Base-by-base conservation (phyloP, 2,797 vertebrate species). In the Cynodonichthys magdalenae region DNA sequence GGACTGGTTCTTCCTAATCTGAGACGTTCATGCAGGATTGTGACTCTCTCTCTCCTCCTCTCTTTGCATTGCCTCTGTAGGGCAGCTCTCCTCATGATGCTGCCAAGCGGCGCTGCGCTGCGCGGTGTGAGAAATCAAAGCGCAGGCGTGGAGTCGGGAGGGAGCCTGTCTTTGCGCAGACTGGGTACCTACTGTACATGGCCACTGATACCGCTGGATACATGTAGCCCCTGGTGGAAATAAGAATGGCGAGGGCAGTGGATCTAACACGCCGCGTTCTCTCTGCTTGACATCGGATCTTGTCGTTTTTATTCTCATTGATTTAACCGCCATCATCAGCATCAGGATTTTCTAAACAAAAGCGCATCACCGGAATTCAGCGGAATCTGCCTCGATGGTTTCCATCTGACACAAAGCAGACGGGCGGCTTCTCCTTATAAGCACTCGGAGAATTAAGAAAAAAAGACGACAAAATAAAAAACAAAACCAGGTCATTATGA, bases 401-500 rank as follows among this genome's bases (percentile, higher is more conserved):
- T 84, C 68, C 76, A 79, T 87, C 88, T 90, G 87, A 91, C 84
- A 84, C 75, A 66, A 63, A 85, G 84, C 86, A 82, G 80, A 89
- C 89, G 80, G 87, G 86, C 86, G 85, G 86, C 83, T 88, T 90
- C 87, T 88, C 76, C 83, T 87, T 77, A 83, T 83, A 85, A 85
- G 87, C 84, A 82, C 82, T 82, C 70, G 81, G 83, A 82, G 81
- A 47, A 52, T 24, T 53, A 62, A 34, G 84, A 1, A 8, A 31
- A 31, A 11, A 19, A 9, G n/a, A n/a, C n/a, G 28, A 15, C 14
- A 86, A 85, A 89, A 89, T 84, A 71, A 29, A 29, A 29, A 29
- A 84, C 87, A 89, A 86, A 85, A 89, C 89, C 85, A 70, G 89
- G 86, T 94, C 96, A 96, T 94, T 95, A 98, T 99, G 96, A 92